phyloP scores from a whole-genome alignment of 2,797 vertebrate genomes.

The Capromys pilorides region DNA sequence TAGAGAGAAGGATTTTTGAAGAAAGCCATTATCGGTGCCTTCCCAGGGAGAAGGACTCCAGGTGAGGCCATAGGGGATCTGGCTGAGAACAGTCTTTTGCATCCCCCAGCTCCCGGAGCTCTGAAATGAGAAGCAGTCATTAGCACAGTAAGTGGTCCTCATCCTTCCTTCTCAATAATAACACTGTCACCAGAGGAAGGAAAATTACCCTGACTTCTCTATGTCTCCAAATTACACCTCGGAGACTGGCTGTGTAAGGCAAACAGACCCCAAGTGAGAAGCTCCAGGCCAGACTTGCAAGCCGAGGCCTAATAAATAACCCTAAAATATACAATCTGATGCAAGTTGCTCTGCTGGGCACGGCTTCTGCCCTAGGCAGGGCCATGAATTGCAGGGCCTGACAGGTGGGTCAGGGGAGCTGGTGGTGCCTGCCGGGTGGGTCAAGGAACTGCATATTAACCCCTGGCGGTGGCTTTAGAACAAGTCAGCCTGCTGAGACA shows the following conservation, averaged over 20 bases:
- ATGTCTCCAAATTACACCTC: conserved; percentile 52
- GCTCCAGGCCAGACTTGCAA: conserved; percentile 29
- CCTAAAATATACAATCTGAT: conserved; percentile 25
- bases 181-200: conserved; percentile 37
- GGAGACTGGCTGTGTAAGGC: conserved; percentile 52
- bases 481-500: background rate
- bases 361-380: conserved; percentile 22
- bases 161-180: conserved; percentile 49
- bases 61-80: conserved; percentile 3
- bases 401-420: background rate
- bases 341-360: background rate
- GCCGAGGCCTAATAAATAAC: conserved; percentile 54
- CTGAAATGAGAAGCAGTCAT: conserved; percentile 29
- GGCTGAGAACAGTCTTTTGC: background rate
- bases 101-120: background rate
- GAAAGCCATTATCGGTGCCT: background rate
- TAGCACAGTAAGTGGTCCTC: conserved; percentile 35
- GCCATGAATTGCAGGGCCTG: background rate
- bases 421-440: background rate
- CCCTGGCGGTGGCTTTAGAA: background rate
- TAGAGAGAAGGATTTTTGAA: background rate
- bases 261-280: conserved; percentile 53
- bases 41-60: background rate
- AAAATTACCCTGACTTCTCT: conserved; percentile 64
- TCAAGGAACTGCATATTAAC: conserved; percentile 19